Percentiles rank a stretch among this genome's conserved stretches.
Evolutionary conservation across 2,113 vertebrate species (phyloP).

Genomic region (Ameiurus melas): DNA sequence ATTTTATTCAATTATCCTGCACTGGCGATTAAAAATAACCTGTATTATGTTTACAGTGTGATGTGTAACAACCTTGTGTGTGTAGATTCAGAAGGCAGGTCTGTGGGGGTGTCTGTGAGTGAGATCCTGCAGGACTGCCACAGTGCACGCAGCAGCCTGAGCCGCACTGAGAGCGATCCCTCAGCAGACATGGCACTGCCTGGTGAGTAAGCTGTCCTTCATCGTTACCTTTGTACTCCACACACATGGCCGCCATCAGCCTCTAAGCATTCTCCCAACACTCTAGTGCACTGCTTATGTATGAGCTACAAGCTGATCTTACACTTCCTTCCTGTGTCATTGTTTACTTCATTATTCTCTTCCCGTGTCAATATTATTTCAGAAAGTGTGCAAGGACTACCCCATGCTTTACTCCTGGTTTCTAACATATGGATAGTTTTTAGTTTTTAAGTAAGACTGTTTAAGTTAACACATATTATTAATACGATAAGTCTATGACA

Average conservation of each 20-base stretch:
- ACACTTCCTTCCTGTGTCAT: background rate
- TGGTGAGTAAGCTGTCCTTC: slow-evolving; percentile 63
- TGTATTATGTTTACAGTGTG: background rate
- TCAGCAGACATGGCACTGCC: slow-evolving; percentile 76
- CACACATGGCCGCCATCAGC: background rate
- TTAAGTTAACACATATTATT: background rate
- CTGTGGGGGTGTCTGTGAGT: slow-evolving; percentile 63
- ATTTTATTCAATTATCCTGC: background rate
- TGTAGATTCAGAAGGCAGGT: slow-evolving; percentile 47
- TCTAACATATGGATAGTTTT: background rate
- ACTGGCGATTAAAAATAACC: background rate
- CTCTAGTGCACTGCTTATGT: background rate
- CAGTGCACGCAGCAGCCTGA: slow-evolving; percentile 65
- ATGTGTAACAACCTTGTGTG: background rate
- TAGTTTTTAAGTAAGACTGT: background rate
- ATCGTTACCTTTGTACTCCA: background rate
- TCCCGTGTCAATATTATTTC: background rate
- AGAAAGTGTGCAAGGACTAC: background rate
- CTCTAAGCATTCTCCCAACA: background rate
- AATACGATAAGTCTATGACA: background rate
- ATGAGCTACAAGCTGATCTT: background rate
- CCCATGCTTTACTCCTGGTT: background rate
- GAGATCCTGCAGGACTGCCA: slow-evolving; percentile 76
- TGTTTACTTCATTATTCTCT: background rate
- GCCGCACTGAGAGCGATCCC: slow-evolving; percentile 58